Evolutionary conservation across 30 jellyfish, hydroid and myxozoan species (phyloP), one percentile per base, ranked within the genome.

Genomic region (Hydractinia symbiolongicarpus): DNA sequence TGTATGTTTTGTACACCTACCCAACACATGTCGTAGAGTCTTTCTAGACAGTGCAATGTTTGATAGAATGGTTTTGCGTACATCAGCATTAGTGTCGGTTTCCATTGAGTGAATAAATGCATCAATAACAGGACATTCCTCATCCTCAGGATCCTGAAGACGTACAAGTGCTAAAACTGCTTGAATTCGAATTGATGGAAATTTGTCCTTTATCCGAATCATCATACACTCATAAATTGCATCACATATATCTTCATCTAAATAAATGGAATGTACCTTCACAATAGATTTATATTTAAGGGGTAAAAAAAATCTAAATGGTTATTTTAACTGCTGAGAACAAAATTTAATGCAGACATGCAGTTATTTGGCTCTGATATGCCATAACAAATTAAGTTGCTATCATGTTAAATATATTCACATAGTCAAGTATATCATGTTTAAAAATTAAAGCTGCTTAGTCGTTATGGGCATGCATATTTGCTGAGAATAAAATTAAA

Each of bases 221-320:
- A 91, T 81, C 98, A 91, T 91, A 86, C 98, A 91, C 75, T 86
- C 98, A 78, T 69, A 91, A 50, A 91, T 83, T 5, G 95, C 66
- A 55, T 78, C 91, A 17, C 96, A 90, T 6, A 91, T 80, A 70
- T 86, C 96, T 69, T 91, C 98, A 67, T 91, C 85, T 77, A 30
- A 77, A 77, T 49, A 14, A 19, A n/a, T 4, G 4, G 20, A 16
- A 66, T 0, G 4, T 66, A 19, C 8, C 2, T 0, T 30, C 44
- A 1, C 3, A 11, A 58, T 58, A 11, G 69, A 13, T 58, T 58
- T 58, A 17, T 0, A 17, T 58, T 58, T 13, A 11, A 58, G 15
- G 1, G 69, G 15, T 1, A 3, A 11, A 17, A 11, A 58, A 58
- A 30, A 30, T 30, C 44, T 30, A 30, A 30, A 30, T 2, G 2